phyloP scores from a whole-genome alignment of 2,113 vertebrate species.

The Oncorhynchus keta region DNA sequence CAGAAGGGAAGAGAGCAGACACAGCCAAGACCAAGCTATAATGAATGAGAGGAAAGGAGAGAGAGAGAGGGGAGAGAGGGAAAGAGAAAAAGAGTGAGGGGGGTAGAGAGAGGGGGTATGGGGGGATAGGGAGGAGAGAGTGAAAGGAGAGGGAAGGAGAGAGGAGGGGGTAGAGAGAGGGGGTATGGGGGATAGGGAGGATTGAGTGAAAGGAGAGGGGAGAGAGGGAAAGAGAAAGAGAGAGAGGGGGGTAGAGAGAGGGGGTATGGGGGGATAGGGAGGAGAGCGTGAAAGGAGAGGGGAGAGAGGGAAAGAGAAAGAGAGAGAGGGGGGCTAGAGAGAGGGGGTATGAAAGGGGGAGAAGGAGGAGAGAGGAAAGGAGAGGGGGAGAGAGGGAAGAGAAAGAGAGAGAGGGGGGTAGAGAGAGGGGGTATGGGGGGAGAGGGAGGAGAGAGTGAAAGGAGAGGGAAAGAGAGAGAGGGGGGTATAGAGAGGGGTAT shows the following conservation, averaged over 20 bases:
- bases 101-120: not conserved
- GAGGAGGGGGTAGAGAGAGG: conserved; percentile 46
- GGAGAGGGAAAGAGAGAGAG: conserved; percentile 22
- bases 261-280: not conserved
- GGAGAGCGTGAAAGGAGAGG: conserved; percentile 44
- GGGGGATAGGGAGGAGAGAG: not conserved
- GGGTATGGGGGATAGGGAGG: not conserved
- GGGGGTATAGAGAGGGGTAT: not conserved
- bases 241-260: too few relatives aligned
- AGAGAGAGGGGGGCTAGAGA: not conserved
- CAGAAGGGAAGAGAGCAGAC: conserved; percentile 70
- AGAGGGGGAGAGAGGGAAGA: conserved; percentile 36
- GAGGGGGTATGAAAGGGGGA: not conserved
- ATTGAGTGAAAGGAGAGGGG: not conserved
- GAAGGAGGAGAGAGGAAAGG: not conserved
- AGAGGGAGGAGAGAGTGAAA: conserved; percentile 43
- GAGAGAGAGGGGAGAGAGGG: conserved; percentile 40
- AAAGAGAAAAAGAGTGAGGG: not conserved
- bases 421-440: too few relatives aligned
- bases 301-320: too few relatives aligned
- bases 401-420: not conserved
- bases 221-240: too few relatives aligned
- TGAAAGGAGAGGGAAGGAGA: conserved; percentile 25
- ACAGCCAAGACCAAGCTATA: conserved; percentile 76
- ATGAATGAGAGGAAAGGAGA: conserved; percentile 75